Percentiles rank a stretch among this genome's conserved stretches.
Evolutionary conservation across 2,113 vertebrate genomes (phyloP).

Genomic region (Cyanoderma ruficeps): DNA sequence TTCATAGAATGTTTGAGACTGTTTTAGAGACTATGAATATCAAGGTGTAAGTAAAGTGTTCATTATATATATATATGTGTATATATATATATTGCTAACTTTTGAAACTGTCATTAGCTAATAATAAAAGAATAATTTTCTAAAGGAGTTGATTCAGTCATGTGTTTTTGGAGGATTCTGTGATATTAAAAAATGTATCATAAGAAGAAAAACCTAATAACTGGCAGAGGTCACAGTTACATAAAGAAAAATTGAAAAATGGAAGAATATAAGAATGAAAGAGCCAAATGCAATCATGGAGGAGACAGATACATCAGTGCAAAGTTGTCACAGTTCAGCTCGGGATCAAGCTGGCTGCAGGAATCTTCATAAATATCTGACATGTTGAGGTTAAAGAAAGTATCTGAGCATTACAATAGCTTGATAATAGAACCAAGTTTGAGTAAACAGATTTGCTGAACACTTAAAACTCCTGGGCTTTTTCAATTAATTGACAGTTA

Average conservation of each 20-base stretch:
- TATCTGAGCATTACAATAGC: background rate
- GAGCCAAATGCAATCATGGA: slow-evolving; percentile 12
- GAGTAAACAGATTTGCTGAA: background rate
- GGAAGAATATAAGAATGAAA: background rate
- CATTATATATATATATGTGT: background rate
- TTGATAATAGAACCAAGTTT: background rate
- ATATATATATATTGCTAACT: background rate
- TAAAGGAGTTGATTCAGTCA: background rate
- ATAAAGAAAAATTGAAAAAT: slow-evolving; percentile 48
- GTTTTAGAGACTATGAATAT: background rate
- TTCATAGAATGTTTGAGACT: background rate
- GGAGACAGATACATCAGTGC: slow-evolving; percentile 40
- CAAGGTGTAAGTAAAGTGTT: background rate
- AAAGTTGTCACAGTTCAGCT: slow-evolving; percentile 51
- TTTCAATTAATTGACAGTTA: background rate
- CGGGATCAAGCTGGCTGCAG: slow-evolving; percentile 48
- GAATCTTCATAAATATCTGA: slow-evolving; percentile 50
- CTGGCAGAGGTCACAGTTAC: slow-evolving; percentile 7
- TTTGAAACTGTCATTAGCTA: background rate
- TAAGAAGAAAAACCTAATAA: background rate
- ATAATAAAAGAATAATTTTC: slow-evolving; percentile 6
- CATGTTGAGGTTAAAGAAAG: slow-evolving; percentile 46
- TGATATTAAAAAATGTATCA: slow-evolving; percentile 1
- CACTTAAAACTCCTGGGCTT: background rate
- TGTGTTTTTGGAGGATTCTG: background rate